Evolutionary conservation across 1,140 invertebrate species (phyloP).

Genomic region (Scylla paramamosain): DNA sequence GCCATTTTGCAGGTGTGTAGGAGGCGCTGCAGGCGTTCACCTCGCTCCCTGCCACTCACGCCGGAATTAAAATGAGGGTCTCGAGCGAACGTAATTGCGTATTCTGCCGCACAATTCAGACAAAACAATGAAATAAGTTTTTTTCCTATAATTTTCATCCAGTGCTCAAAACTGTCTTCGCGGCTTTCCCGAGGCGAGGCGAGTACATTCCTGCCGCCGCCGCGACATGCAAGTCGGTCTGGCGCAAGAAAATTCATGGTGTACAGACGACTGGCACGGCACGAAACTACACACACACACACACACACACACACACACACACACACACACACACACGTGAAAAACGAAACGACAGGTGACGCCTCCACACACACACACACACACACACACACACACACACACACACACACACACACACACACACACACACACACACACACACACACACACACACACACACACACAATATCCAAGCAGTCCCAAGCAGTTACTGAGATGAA

Average conservation of each 20-base stretch:
- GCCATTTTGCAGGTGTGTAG: not conserved
- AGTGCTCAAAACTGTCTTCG: not conserved
- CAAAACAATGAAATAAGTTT: slow-evolving; percentile 13
- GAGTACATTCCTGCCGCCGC: not conserved
- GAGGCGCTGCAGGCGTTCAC: not conserved
- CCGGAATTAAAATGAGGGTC: not conserved
- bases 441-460: not conserved
- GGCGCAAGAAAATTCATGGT: not conserved
- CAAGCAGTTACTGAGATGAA: slow-evolving; percentile 23
- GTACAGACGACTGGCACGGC: not conserved
- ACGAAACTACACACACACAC: not conserved
- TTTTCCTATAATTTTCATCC: not conserved
- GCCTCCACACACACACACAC: not conserved
- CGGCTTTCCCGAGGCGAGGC: not conserved
- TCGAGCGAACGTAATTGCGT: not conserved
- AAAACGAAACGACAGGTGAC: not conserved
- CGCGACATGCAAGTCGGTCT: not conserved
- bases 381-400: slow-evolving; percentile 53
- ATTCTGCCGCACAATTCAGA: slow-evolving; percentile 12
- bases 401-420: not conserved
- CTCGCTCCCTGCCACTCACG: not conserved
- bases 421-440: not conserved
- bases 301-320: not conserved
- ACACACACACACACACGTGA: not conserved
- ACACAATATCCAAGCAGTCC: not conserved